A percentile compares a stretch with the other conserved stretches of the same genome.
Evolutionary conservation across 2,888 invertebrate species (phyloP).

Genomic region (Chaetogeoica ovagalla): DNA sequence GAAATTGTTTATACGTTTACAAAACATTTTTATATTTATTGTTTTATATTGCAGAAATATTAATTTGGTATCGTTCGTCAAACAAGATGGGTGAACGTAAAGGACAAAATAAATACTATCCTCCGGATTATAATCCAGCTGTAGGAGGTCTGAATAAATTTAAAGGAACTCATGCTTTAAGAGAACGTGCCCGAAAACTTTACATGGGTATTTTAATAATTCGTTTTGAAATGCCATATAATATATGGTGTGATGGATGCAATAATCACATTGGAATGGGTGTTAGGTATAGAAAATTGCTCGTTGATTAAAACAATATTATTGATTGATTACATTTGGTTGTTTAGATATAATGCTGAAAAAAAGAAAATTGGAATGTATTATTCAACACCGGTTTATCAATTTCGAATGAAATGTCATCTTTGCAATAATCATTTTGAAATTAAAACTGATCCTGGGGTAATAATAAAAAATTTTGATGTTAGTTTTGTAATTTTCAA

Average conservation of each 20-base stretch:
- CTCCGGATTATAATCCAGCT: constrained; percentile 96
- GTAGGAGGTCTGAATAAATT: constrained; percentile 94
- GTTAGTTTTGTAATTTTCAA: neutral
- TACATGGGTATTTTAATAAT: constrained; percentile 93
- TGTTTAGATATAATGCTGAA: constrained; percentile 83
- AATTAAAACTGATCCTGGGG: constrained; percentile 93
- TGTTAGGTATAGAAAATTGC: constrained; percentile 66
- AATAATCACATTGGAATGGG: constrained; percentile 99
- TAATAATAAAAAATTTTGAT: constrained; percentile 14
- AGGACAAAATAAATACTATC: constrained; percentile 96
- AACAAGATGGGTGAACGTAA: constrained; percentile 92
- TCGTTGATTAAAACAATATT: neutral
- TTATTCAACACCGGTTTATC: constrained; percentile 94
- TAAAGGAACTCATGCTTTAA: constrained; percentile 84
- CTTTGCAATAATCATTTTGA: constrained; percentile 96
- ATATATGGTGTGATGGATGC: constrained; percentile 99
- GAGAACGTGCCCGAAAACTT: constrained; percentile 94
- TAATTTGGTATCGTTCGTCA: neutral
- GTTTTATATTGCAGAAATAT: constrained; percentile 17
- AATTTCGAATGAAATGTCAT: constrained; percentile 99
- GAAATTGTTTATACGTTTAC: neutral
- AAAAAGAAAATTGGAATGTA: constrained; percentile 96
- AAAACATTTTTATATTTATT: neutral
- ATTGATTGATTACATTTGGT: neutral
- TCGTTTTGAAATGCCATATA: constrained; percentile 99